Percentiles rank a stretch among this genome's conserved stretches.
Conservation (phyloP, 2,797 vertebrate species). For the Xenentodon cancila region DNA sequence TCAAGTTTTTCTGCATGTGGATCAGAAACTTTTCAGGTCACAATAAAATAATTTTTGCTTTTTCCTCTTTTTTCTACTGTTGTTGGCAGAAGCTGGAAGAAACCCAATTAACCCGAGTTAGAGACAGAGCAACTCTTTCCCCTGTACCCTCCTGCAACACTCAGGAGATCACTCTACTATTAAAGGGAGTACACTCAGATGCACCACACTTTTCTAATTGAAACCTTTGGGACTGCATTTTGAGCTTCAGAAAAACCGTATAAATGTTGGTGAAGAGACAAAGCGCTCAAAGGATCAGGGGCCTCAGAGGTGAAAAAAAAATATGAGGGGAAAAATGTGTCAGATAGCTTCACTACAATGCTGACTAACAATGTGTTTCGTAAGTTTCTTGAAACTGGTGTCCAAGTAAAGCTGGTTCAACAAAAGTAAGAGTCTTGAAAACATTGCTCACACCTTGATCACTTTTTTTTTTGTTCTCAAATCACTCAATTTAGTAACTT, state of each 20-base stretch:
- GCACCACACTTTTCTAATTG: conserved; percentile 83
- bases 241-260: conserved; percentile 68
- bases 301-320: conserved; percentile 53
- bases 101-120: conserved; percentile 84
- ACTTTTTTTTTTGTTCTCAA: conserved; percentile 28
- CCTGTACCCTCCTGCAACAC: conserved; percentile 71
- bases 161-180: conserved; percentile 81
- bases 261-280: conserved; percentile 73
- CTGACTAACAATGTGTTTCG: conserved; percentile 29
- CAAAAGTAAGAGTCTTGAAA: conserved; percentile 11
- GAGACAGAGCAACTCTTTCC: conserved; percentile 73
- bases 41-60: conserved; percentile 58
- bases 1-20: conserved; percentile 12
- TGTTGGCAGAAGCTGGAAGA: conserved; percentile 74
- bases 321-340: conserved; percentile 19
- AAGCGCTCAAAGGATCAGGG: conserved; percentile 73
- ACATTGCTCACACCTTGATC: conserved; percentile 15
- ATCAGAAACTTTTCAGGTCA: conserved; percentile 60
- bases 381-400: conserved; percentile 9
- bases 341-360: conserved; percentile 22
- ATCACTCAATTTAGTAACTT: conserved; percentile 49
- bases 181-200: conserved; percentile 79
- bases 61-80: conserved; percentile 39
- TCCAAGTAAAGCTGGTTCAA: not conserved
- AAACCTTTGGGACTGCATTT: conserved; percentile 83